Conservation (phyloP, 35 echinoderm and acorn worm species). For the Lytechinus variegatus region DNA sequence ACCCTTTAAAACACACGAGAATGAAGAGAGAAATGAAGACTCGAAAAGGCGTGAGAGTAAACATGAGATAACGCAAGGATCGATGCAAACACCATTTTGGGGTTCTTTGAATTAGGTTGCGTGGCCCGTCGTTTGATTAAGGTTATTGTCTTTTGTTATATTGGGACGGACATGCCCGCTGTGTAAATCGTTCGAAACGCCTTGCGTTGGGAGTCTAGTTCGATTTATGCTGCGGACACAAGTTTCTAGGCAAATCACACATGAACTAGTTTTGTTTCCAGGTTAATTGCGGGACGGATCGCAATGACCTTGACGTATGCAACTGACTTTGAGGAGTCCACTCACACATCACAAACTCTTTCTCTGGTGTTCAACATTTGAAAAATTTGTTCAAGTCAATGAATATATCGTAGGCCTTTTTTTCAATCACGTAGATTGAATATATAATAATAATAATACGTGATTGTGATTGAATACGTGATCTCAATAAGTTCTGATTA, state of each 20-base stretch:
- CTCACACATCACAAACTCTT: not conserved
- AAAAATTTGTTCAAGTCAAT: not conserved
- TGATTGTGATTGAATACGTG: too few species aligned
- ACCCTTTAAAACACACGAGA: not conserved
- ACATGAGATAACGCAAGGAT: not conserved
- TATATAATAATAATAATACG: too few species aligned
- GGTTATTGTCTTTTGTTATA: not conserved
- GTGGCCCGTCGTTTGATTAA: not conserved
- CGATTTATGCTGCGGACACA: not conserved
- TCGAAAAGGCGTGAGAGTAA: not conserved
- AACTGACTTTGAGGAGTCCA: not conserved
- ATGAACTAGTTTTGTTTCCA: not conserved
- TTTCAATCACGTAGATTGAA: too few species aligned
- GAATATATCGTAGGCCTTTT: not conserved
- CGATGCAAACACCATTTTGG: not conserved
- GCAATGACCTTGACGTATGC: not conserved
- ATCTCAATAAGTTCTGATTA: not conserved
- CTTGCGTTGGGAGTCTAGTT: not conserved
- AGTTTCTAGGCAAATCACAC: not conserved
- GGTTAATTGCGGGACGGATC: not conserved
- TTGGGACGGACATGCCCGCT: not conserved
- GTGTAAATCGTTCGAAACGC: not conserved
- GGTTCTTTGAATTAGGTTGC: not conserved
- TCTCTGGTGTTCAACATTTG: not conserved
- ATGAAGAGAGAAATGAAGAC: not conserved